Evolutionary conservation across 2,797 vertebrate genomes (phyloP).

Genomic region (Enteromius unitaeniatus): DNA sequence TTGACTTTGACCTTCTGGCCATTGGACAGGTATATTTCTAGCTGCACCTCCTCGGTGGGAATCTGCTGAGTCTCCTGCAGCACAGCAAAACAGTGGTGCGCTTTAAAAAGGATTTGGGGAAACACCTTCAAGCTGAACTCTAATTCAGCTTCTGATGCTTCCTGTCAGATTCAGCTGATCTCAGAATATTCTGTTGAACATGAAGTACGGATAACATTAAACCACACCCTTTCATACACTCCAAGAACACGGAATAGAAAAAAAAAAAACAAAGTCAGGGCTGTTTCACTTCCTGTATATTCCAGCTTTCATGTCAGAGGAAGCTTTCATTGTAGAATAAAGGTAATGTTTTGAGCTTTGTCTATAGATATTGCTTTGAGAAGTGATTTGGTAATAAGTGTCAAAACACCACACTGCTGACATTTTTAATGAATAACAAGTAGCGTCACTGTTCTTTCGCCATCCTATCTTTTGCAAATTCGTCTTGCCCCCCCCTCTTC

Average conservation of each 20-base stretch:
- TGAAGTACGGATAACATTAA: neutral
- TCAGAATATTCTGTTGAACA: slow-evolving; percentile 3
- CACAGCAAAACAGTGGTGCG: slow-evolving; percentile 37
- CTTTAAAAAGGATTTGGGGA: neutral
- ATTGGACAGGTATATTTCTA: slow-evolving; percentile 92
- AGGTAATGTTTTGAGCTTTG: neutral
- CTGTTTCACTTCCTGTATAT: slow-evolving; percentile 19
- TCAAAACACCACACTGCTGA: neutral
- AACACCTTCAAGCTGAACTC: neutral
- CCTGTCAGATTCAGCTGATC: slow-evolving; percentile 20
- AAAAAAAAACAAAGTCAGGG: neutral
- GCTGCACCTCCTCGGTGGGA: slow-evolving; percentile 92
- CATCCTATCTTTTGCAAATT: slow-evolving; percentile 19
- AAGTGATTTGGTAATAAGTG: neutral
- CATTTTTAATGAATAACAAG: neutral
- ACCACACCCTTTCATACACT: neutral
- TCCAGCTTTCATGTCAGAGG: neutral
- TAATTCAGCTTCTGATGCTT: neutral
- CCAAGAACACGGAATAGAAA: neutral
- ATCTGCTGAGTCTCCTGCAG: slow-evolving; percentile 96
- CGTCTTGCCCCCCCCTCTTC: neutral
- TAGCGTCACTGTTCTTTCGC: slow-evolving; percentile 4
- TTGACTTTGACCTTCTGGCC: slow-evolving; percentile 92
- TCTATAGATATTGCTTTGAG: neutral
- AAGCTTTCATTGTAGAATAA: neutral